Base-by-base conservation (phyloP, 2,797 vertebrate species). In the Lagocephalus sceleratus region DNA sequence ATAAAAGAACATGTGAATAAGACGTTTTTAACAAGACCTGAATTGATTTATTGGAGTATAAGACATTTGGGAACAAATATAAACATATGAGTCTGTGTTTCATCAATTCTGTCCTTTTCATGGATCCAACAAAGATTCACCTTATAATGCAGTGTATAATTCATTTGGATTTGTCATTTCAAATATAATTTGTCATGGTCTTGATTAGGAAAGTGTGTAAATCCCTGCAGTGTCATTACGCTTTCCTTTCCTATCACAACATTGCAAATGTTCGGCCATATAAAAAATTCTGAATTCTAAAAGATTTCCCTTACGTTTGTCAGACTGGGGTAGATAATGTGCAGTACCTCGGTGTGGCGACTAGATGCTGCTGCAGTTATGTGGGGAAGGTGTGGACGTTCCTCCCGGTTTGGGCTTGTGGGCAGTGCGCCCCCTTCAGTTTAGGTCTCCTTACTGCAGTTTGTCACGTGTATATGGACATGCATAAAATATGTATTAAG, bases 311-410 rank as follows among this genome's bases (percentile, higher is more conserved):
- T 35, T 35, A 14, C 12, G 14, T 35, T 35, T 4, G 32, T 35
- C 32, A 35, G 12, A 35, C 32, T 14, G 32, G 12, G 14, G 32
- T 12, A 0, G 32, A 35, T 8, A 43, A 11, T 15, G 2, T 62
- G 83, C 52, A 85, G 71, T 83, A 20, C 3, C 4, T 20, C 4
- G 0, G 21, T 60, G 8, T n/a, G 1, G 17, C 81, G 85, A 73
- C 83, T 76, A 81, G 86, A 47, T 78, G 87, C 15, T 49, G 75
- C 54, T 83, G 45, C 26, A 60, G 54, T 19, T 49, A 41, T 47
- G 20, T 22, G 2, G 6, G 32, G 4, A 51, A 8, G 21, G 1
- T n/a, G 0, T 16, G 15, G 16, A 2, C 39, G 3, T 1, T 39
- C 1, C 11, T 43, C 15, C 42, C 23, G 47, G 19, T 20, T 42